phyloP scores from a whole-genome alignment of 2,888 invertebrate species.

The Taphrorychus bicolor region DNA sequence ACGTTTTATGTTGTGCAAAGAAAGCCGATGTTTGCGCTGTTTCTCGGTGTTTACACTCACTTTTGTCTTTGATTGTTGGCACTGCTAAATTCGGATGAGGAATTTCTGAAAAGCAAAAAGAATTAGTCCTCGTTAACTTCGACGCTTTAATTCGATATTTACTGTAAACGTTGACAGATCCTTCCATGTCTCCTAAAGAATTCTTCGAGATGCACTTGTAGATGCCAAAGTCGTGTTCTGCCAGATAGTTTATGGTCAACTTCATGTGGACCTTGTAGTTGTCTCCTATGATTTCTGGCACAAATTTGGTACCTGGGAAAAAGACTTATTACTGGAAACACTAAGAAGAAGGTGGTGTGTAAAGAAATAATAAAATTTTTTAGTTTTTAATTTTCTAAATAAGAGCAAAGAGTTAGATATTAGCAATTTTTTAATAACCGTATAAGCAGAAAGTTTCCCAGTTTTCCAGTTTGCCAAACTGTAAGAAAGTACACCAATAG shows the following conservation, averaged over 20 bases:
- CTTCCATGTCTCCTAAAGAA: slow-evolving; percentile 83
- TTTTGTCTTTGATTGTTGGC: slow-evolving; percentile 31
- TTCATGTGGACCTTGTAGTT: slow-evolving; percentile 81
- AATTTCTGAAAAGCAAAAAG: slow-evolving; percentile 32
- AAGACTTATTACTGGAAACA: background rate
- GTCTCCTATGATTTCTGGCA: slow-evolving; percentile 75
- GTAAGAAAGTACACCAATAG: no score
- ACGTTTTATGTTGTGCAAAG: background rate
- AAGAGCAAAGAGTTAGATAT: no score
- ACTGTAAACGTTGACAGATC: slow-evolving; percentile 83
- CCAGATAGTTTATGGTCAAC: slow-evolving; percentile 73
- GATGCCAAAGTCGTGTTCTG: slow-evolving; percentile 74
- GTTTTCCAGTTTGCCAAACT: no score
- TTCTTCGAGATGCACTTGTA: slow-evolving; percentile 87
- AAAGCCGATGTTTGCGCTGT: no score
- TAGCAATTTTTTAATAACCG: no score
- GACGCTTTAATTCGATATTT: slow-evolving; percentile 59
- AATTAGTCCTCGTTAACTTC: background rate
- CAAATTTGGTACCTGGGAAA: slow-evolving; percentile 65
- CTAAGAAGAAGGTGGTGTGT: background rate
- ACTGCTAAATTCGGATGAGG: slow-evolving; percentile 36
- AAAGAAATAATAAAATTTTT: no score
- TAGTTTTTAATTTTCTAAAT: no score
- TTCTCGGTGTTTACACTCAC: slow-evolving; percentile 36
- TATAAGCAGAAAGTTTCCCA: no score